phyloP scores from a whole-genome alignment of 2,797 vertebrate species.

The Typhlichthys eigenmanni region DNA sequence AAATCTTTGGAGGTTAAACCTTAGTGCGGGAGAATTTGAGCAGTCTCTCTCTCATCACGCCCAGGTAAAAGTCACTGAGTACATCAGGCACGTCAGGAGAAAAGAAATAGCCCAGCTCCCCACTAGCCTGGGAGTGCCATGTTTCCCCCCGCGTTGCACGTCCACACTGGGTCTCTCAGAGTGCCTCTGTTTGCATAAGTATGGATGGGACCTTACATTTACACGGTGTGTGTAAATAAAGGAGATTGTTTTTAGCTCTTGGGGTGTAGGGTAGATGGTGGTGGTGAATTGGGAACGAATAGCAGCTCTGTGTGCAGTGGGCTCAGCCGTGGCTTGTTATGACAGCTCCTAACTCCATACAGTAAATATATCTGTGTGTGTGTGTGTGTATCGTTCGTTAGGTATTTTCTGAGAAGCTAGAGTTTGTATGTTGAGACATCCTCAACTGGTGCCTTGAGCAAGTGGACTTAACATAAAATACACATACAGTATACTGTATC shows the following conservation, averaged over 20 bases:
- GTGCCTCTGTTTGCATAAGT: constrained; percentile 65
- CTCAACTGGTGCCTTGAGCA: constrained; percentile 61
- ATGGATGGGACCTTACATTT: constrained; percentile 67
- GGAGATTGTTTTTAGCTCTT: constrained; percentile 71
- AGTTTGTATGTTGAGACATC: constrained; percentile 69
- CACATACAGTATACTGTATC: too few species aligned
- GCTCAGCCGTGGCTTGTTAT: too few species aligned
- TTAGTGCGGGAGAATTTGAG: constrained; percentile 68
- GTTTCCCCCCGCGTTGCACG: constrained; percentile 26
- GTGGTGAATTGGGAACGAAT: too few species aligned
- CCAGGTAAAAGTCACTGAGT: constrained; percentile 70
- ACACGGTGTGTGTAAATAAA: constrained; percentile 73
- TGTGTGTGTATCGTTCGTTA: constrained; percentile 4
- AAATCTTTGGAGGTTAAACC: constrained; percentile 77
- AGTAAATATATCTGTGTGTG: too few species aligned
- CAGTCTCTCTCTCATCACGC: constrained; percentile 33
- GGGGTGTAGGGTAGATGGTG: too few species aligned
- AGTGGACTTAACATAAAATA: too few species aligned
- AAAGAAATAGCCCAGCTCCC: constrained; percentile 31
- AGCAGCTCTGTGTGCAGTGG: background rate
- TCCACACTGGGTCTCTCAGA: constrained; percentile 18
- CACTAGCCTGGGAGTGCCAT: constrained; percentile 43
- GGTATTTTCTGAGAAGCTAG: constrained; percentile 52
- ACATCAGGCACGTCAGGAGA: constrained; percentile 50
- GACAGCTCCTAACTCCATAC: too few species aligned